These are phyloP conservation scores for Hyperoplus immaculatus DNA, from an alignment of 2,797 vertebrate species.

Conservation along the genomic window DNA sequence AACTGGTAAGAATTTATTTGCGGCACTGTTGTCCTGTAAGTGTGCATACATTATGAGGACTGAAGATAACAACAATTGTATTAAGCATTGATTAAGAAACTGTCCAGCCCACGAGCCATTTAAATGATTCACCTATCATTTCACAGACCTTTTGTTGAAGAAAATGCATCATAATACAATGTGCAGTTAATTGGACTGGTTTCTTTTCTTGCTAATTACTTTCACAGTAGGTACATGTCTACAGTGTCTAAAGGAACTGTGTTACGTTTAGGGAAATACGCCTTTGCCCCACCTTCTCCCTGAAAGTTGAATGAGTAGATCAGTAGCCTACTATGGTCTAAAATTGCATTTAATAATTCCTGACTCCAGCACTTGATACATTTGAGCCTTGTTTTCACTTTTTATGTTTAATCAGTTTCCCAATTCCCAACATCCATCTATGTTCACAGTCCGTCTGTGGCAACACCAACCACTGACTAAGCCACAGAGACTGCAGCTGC, in stretches of 20 bases:
- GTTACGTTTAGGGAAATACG: background rate
- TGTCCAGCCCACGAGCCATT: background rate
- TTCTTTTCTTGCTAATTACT: background rate
- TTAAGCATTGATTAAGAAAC: slow-evolving; percentile 8
- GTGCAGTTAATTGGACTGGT: no score
- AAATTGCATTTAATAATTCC: slow-evolving; percentile 3
- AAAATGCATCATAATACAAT: background rate
- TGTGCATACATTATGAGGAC: slow-evolving; percentile 22
- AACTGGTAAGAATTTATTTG: slow-evolving; percentile 6
- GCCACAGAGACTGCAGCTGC: slow-evolving; percentile 28
- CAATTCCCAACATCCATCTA: background rate
- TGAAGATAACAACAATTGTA: background rate
- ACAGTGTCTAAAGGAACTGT: background rate
- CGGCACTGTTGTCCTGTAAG: background rate
- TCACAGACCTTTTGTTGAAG: background rate
- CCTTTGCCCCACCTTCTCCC: background rate
- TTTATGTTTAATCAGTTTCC: background rate
- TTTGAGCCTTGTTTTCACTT: background rate
- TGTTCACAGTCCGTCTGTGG: background rate
- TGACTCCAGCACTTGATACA: background rate
- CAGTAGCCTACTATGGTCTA: background rate
- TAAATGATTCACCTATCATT: background rate
- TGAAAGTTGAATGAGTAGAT: background rate
- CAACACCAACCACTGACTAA: background rate
- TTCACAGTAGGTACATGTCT: background rate